Percentiles rank a stretch among this genome's conserved stretches.
phyloP scores from a whole-genome alignment of 2,797 vertebrate genomes.

The Diplodus sargus region DNA sequence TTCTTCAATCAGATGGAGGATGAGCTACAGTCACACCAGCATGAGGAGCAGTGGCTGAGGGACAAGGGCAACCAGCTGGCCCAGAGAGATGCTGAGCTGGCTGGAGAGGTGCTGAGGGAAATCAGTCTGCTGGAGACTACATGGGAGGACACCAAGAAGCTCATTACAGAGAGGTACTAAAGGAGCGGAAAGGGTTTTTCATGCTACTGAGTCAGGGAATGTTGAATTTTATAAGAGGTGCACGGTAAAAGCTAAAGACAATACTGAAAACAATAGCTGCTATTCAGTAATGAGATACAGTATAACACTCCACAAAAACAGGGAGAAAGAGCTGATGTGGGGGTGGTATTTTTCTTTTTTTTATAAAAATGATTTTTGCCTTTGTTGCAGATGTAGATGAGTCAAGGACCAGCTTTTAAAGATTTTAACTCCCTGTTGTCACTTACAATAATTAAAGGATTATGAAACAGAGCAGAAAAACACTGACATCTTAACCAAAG shows the following conservation, averaged over 20 bases:
- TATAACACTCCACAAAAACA: neutral
- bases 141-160: conserved; percentile 92
- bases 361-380: neutral
- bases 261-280: neutral
- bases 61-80: conserved; percentile 94
- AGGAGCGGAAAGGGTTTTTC: neutral
- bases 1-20: conserved; percentile 96
- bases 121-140: conserved; percentile 87
- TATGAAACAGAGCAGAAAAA: neutral
- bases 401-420: neutral
- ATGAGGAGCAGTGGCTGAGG: conserved; percentile 94
- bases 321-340: neutral
- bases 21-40: conserved; percentile 93
- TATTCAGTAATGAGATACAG: neutral
- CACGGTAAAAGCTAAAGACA: neutral
- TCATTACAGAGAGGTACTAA: conserved; percentile 92
- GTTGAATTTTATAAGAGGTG: neutral
- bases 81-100: conserved; percentile 89
- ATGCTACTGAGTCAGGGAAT: neutral
- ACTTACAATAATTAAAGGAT: neutral
- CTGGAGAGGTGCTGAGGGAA: conserved; percentile 89
- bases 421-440: neutral
- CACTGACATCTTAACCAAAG: neutral
- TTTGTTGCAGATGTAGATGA: neutral
- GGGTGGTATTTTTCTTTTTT: neutral